These are phyloP conservation scores for Ichneumon xanthorius DNA, from an alignment of 2,888 invertebrate genomes.

Conservation along the genomic window DNA sequence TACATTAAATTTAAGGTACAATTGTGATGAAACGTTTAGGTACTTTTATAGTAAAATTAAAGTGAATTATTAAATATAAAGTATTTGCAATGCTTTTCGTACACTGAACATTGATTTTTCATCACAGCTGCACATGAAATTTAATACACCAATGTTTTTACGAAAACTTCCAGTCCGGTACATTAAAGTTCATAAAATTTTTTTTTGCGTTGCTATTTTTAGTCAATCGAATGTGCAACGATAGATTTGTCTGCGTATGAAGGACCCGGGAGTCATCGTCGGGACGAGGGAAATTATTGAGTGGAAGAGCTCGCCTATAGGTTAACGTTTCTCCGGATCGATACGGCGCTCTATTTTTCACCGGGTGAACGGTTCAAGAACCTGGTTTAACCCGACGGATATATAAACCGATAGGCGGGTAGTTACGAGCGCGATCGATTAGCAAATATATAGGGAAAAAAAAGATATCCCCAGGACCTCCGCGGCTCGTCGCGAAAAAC, in stretches of 20 bases:
- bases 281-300: conserved; percentile 57
- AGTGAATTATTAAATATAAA: too few relatives aligned
- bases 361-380: conserved; percentile 76
- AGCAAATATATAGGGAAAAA: neutral
- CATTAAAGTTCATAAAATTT: neutral
- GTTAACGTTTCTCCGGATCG: conserved; percentile 59
- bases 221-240: neutral
- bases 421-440: neutral
- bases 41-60: too few relatives aligned
- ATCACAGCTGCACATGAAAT: too few relatives aligned
- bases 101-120: too few relatives aligned
- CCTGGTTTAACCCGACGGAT: conserved; percentile 65
- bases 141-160: too few relatives aligned
- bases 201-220: neutral
- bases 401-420: conserved; percentile 16
- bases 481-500: neutral
- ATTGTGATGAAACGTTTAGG: too few relatives aligned
- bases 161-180: too few relatives aligned
- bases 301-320: conserved; percentile 19
- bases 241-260: neutral
- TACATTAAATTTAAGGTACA: too few relatives aligned
- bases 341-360: conserved; percentile 70
- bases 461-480: neutral
- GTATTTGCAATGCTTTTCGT: too few relatives aligned
- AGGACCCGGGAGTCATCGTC: conserved; percentile 1